Evolutionary conservation across 2,113 vertebrate species (phyloP).

Genomic region (Camelus bactrianus): DNA sequence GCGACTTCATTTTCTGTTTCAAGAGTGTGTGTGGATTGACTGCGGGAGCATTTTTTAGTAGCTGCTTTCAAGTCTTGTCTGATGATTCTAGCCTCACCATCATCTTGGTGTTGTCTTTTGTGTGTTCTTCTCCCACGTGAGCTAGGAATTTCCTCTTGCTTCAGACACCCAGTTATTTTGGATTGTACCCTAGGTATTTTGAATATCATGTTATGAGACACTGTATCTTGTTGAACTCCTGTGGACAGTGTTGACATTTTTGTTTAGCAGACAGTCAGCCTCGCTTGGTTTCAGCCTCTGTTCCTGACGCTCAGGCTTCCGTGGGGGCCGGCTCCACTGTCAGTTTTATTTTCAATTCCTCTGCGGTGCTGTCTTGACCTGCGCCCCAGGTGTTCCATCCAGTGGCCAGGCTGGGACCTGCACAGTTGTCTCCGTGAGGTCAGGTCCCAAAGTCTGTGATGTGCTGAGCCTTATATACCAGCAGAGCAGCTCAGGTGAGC

Average conservation of each 20-base stretch:
- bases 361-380: background rate
- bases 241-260: background rate
- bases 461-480: accelerated
- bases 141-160: background rate
- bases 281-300: background rate
- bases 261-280: background rate
- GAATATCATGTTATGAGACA: background rate
- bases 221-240: background rate
- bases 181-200: background rate
- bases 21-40: background rate
- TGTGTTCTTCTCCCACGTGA: background rate
- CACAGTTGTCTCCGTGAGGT: background rate
- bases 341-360: background rate
- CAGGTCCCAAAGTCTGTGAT: background rate
- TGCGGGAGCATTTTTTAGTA: background rate
- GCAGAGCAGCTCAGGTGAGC: background rate
- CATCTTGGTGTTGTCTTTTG: background rate
- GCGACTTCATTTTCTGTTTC: background rate
- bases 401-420: no score
- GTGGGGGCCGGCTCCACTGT: background rate
- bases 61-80: background rate
- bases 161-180: background rate
- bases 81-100: background rate
- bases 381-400: accelerated
- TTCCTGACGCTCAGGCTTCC: background rate